Conservation (phyloP, 2,113 vertebrate species). For the Progne subis region DNA sequence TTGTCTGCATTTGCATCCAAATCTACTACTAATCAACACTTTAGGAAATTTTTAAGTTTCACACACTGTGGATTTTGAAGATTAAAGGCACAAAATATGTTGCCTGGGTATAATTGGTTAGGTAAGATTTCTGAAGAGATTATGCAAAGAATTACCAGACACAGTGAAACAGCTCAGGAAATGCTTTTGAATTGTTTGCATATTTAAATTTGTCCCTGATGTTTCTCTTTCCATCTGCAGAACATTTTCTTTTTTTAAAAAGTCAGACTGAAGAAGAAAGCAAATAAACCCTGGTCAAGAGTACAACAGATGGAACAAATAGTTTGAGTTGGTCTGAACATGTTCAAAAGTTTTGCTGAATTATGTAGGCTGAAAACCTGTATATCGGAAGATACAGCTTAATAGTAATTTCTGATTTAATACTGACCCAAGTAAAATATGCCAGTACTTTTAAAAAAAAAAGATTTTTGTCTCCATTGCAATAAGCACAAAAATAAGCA, state of each 20-base stretch:
- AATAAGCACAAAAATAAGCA: not conserved
- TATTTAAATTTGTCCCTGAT: not conserved
- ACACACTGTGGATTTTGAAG: constrained; percentile 7
- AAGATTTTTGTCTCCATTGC: not conserved
- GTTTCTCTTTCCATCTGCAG: not conserved
- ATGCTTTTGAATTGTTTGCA: not conserved
- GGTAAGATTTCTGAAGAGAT: constrained; percentile 38
- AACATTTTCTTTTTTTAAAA: not conserved
- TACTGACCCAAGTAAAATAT: not conserved
- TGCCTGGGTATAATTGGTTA: constrained; percentile 25
- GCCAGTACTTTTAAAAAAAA: not conserved
- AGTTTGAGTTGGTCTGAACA: not conserved
- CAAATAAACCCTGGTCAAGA: not conserved
- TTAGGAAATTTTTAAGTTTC: constrained; percentile 18
- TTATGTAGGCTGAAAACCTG: not conserved
- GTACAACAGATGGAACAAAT: not conserved
- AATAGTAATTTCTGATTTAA: not conserved
- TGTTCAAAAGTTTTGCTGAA: not conserved
- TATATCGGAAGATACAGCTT: not conserved
- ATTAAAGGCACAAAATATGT: constrained; percentile 24
- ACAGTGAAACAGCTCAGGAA: constrained; percentile 15
- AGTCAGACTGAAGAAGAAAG: constrained; percentile 1
- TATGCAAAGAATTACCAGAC: constrained; percentile 7
- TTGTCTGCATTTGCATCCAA: not conserved
- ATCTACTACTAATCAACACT: not conserved